phyloP scores from a whole-genome alignment of 37 sponge, comb jelly and placozoan species.

The Bolinopsis microptera region DNA sequence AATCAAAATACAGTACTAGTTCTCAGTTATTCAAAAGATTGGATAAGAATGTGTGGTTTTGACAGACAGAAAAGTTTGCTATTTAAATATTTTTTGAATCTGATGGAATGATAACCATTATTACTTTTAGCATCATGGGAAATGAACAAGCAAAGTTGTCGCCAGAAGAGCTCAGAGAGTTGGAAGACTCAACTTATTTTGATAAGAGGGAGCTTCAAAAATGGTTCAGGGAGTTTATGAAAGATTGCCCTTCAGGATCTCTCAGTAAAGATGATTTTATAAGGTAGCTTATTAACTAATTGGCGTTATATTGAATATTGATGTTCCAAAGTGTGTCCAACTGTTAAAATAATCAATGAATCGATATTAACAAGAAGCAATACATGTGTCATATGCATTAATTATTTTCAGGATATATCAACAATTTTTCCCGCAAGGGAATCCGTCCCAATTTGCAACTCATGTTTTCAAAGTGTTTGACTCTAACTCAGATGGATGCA shows the following conservation, averaged over 20 bases:
- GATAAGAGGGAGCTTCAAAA: constrained; percentile 27
- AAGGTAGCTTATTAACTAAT: too few species aligned
- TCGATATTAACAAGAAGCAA: too few species aligned
- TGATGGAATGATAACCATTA: neutral
- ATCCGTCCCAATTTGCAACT: constrained; percentile 69
- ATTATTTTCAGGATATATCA: constrained; percentile 71
- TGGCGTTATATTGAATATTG: too few species aligned
- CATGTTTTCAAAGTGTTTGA: constrained; percentile 71
- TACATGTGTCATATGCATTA: neutral
- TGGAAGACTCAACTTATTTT: constrained; percentile 78
- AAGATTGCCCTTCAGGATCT: constrained; percentile 81
- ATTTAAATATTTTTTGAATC: neutral
- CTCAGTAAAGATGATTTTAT: constrained; percentile 65
- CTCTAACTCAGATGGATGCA: constrained; percentile 68
- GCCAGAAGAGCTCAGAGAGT: constrained; percentile 69
- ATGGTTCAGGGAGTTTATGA: constrained; percentile 78
- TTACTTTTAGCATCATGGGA: constrained; percentile 70
- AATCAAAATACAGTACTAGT: too few species aligned
- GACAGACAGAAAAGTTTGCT: too few species aligned
- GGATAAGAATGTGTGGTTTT: too few species aligned
- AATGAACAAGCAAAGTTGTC: constrained; percentile 72
- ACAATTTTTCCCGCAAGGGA: constrained; percentile 82
- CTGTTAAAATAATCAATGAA: too few species aligned
- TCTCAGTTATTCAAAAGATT: too few species aligned
- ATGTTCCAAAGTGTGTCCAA: too few species aligned